Percentiles rank a stretch among this genome's conserved stretches.
These are phyloP conservation scores for Chloroclysta siterata DNA, from an alignment of 2,888 invertebrate species.

Conservation along the genomic window DNA sequence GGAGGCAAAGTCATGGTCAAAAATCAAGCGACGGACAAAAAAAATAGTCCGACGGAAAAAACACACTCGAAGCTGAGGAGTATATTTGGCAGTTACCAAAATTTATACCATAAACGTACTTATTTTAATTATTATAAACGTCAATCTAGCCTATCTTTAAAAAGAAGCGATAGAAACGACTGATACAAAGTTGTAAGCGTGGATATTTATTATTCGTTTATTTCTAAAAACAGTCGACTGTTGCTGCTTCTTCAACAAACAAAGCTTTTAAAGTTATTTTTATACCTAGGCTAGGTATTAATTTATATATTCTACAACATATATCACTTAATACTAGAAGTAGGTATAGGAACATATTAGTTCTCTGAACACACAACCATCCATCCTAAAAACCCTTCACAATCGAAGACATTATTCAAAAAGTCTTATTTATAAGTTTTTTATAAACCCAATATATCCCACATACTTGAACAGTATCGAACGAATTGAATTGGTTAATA, in stretches of 20 bases:
- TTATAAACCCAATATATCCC: too few relatives aligned
- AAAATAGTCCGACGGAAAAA: constrained; percentile 63
- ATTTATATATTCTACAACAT: not conserved
- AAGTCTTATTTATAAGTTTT: too few relatives aligned
- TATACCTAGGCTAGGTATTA: not conserved
- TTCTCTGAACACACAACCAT: constrained; percentile 15
- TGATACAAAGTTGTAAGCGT: too few relatives aligned
- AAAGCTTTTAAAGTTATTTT: not conserved
- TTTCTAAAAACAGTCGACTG: not conserved
- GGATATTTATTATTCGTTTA: too few relatives aligned
- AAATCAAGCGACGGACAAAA: constrained; percentile 18
- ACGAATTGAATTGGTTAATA: constrained; percentile 8
- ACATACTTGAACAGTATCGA: not conserved
- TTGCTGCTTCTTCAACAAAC: not conserved
- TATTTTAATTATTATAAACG: constrained; percentile 23
- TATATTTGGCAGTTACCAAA: constrained; percentile 63
- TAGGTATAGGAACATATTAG: too few relatives aligned
- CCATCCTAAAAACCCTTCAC: not conserved
- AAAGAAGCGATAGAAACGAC: not conserved
- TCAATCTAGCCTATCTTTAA: not conserved
- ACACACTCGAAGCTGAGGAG: constrained; percentile 57
- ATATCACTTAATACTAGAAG: not conserved
- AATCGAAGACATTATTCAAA: not conserved
- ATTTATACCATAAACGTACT: constrained; percentile 57
- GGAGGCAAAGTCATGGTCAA: constrained; percentile 20